These are phyloP conservation scores for Motacilla alba DNA, from an alignment of 2,113 vertebrate species.

Conservation along the genomic window DNA sequence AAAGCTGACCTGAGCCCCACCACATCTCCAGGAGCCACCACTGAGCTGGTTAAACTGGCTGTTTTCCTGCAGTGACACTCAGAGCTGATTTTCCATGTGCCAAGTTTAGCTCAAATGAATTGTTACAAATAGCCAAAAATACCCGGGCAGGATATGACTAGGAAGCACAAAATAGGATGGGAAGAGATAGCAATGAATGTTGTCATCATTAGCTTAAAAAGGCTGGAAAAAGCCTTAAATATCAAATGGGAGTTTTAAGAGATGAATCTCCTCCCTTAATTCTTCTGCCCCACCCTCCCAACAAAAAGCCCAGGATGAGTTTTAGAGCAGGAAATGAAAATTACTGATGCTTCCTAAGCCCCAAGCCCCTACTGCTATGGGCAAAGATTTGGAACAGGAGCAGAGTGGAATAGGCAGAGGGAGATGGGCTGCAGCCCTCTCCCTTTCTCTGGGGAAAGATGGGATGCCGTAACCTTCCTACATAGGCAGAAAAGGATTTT, in stretches of 20 bases:
- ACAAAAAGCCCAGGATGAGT: not conserved
- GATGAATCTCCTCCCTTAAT: not conserved
- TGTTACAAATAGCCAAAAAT: conserved; percentile 50
- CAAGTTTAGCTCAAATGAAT: conserved; percentile 16
- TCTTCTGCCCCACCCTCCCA: not conserved
- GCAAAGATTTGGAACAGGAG: not conserved
- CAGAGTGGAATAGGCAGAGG: not conserved
- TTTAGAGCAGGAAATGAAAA: not conserved
- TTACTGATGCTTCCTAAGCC: not conserved
- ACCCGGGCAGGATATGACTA: conserved; percentile 22
- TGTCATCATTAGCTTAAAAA: not conserved
- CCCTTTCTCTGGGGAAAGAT: not conserved
- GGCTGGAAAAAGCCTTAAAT: not conserved
- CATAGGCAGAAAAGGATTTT: not conserved
- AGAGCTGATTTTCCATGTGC: not conserved
- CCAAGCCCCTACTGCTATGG: not conserved
- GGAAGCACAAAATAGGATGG: conserved; percentile 10
- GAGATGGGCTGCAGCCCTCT: not conserved
- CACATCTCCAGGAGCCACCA: not conserved
- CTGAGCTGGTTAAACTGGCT: not conserved
- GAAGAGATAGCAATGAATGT: not conserved
- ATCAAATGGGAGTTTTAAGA: not conserved
- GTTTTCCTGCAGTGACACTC: not conserved
- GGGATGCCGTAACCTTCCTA: not conserved
- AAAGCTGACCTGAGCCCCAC: not conserved